phyloP scores from a whole-genome alignment of 2,113 vertebrate species.

The Bambusicola thoracicus region DNA sequence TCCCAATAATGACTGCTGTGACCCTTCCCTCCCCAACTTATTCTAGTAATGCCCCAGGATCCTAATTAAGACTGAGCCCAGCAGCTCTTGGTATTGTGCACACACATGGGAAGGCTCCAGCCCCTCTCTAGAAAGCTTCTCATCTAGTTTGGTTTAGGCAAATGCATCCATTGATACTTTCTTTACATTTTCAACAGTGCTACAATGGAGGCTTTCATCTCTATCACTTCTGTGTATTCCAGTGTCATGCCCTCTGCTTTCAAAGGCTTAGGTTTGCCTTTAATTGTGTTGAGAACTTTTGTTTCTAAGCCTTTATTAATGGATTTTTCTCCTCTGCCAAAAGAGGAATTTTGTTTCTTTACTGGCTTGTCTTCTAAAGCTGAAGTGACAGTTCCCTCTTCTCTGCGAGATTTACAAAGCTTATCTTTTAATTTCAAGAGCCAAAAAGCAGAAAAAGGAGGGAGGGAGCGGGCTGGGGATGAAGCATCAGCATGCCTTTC shows the following conservation, averaged over 20 bases:
- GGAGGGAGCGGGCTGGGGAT: not conserved
- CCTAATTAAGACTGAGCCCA: constrained; percentile 41
- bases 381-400: constrained; percentile 68
- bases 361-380: constrained; percentile 60
- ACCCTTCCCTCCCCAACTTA: constrained; percentile 3
- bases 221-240: constrained; percentile 51
- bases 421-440: constrained; percentile 69
- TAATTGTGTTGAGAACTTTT: constrained; percentile 65
- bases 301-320: constrained; percentile 72
- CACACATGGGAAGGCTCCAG: constrained; percentile 44
- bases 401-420: constrained; percentile 47
- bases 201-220: constrained; percentile 71
- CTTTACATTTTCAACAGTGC: not conserved
- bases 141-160: constrained; percentile 59
- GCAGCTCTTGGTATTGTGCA: constrained; percentile 1
- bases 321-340: constrained; percentile 40
- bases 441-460: not conserved
- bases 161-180: constrained; percentile 53
- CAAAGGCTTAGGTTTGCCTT: constrained; percentile 67
- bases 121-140: constrained; percentile 38
- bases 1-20: not conserved
- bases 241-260: constrained; percentile 69
- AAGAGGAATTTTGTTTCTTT: constrained; percentile 65
- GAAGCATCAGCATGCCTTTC: constrained; percentile 5
- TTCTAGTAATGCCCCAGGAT: constrained; percentile 38